phyloP scores from a whole-genome alignment of 2,888 invertebrate genomes.

The Polydrusus cervinus region DNA sequence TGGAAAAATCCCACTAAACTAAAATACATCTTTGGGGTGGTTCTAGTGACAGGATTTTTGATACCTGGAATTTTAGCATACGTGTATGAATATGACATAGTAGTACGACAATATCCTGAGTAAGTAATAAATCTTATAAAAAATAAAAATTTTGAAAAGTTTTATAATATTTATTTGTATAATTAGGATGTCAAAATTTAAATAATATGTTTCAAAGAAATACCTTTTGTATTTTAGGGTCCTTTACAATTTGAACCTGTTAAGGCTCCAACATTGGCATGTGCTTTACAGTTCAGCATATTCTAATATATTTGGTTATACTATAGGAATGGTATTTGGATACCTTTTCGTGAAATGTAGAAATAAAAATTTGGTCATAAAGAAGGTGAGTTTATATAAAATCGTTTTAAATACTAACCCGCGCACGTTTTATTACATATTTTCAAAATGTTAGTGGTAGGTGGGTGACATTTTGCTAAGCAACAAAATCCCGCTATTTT shows the following conservation, averaged over 20 bases:
- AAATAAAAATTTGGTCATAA: conserved; percentile 51
- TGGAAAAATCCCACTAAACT: conserved; percentile 58
- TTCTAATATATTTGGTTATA: conserved; percentile 61
- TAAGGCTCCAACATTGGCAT: conserved; percentile 58
- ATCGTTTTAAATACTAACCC: too few species aligned
- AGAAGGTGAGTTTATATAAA: conserved; percentile 54
- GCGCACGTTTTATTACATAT: too few species aligned
- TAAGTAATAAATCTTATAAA: conserved; percentile 56
- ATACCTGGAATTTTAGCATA: conserved; percentile 63
- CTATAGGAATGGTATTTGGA: conserved; percentile 61
- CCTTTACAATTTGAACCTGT: conserved; percentile 56
- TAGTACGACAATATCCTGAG: conserved; percentile 62
- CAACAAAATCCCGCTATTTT: too few species aligned
- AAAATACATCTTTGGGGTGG: conserved; percentile 50
- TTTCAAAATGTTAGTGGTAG: too few species aligned
- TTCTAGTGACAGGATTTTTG: conserved; percentile 59
- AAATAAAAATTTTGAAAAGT: too few species aligned
- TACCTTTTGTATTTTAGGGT: conserved; percentile 55
- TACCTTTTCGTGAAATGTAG: conserved; percentile 59
- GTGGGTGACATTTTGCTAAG: too few species aligned
- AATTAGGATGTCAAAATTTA: too few species aligned
- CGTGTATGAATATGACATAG: conserved; percentile 62
- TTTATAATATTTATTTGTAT: too few species aligned
- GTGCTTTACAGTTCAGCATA: conserved; percentile 59
- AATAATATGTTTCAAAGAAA: too few species aligned